A percentile compares a stretch with the other conserved stretches of the same genome.
Evolutionary conservation across 2,113 vertebrate species (phyloP).

Genomic region (Athene cunicularia): DNA sequence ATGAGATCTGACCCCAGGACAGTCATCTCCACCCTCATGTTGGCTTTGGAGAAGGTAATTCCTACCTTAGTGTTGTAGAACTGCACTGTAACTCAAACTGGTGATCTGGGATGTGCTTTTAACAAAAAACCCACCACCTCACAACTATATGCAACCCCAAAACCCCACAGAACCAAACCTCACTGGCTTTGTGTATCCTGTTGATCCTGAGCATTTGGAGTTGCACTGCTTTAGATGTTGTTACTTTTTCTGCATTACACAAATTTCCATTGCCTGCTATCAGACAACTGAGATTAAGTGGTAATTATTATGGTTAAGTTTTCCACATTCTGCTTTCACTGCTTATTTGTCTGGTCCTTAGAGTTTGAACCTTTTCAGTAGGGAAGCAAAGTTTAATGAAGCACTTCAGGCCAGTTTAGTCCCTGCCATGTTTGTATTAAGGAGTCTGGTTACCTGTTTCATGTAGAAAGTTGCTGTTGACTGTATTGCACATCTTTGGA

Average conservation of each 20-base stretch:
- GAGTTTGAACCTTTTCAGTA: background rate
- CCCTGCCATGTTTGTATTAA: background rate
- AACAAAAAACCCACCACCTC: background rate
- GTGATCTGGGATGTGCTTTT: background rate
- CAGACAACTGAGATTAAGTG: background rate
- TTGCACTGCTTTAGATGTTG: background rate
- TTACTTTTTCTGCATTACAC: background rate
- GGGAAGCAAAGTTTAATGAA: background rate
- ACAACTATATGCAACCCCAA: background rate
- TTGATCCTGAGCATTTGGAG: background rate
- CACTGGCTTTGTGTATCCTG: background rate
- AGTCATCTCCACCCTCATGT: background rate
- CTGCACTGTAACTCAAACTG: background rate
- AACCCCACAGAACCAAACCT: rapidly evolving
- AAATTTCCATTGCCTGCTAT: background rate
- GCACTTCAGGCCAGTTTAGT: background rate
- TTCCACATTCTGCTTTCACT: background rate
- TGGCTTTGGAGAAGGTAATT: background rate
- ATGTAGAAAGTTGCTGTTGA: background rate
- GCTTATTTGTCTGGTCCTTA: background rate
- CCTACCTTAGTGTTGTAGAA: background rate
- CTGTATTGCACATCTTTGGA: background rate
- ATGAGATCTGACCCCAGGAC: background rate
- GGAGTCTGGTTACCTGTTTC: background rate
- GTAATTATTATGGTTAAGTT: background rate